Evolutionary conservation across 2,888 invertebrate species (phyloP).

Genomic region (Biston stratarius): DNA sequence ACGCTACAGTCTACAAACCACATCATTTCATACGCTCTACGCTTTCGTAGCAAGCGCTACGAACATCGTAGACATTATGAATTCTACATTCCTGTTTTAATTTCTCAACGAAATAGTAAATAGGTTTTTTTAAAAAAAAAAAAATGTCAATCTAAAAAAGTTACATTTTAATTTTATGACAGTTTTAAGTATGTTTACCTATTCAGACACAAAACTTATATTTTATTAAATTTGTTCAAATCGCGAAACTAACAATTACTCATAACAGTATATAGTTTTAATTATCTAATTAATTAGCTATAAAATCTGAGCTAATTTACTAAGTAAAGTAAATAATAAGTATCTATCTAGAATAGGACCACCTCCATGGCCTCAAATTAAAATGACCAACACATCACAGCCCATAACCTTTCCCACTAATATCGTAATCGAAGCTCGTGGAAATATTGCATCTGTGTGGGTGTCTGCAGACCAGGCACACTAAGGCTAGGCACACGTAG

Average conservation of each 20-base stretch:
- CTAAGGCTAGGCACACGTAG: conserved; percentile 18
- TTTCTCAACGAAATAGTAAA: background rate
- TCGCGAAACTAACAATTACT: no score
- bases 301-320: no score
- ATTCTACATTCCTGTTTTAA: conserved; percentile 1
- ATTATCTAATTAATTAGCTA: no score
- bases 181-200: no score
- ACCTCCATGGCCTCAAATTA: background rate
- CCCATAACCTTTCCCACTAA: conserved; percentile 46
- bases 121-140: background rate
- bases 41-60: conserved; percentile 57
- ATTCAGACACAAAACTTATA: no score
- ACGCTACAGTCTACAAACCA: background rate
- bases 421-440: conserved; percentile 68
- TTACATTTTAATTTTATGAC: no score
- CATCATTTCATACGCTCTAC: conserved; percentile 10
- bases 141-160: background rate
- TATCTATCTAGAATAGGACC: background rate
- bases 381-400: conserved; percentile 9
- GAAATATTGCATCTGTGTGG: conserved; percentile 50
- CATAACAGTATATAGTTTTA: no score
- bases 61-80: conserved; percentile 42
- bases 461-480: conserved; percentile 45
- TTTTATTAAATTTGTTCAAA: no score
- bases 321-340: background rate